phyloP scores from a whole-genome alignment of 2,888 invertebrate species.

The Luperina testacea region DNA sequence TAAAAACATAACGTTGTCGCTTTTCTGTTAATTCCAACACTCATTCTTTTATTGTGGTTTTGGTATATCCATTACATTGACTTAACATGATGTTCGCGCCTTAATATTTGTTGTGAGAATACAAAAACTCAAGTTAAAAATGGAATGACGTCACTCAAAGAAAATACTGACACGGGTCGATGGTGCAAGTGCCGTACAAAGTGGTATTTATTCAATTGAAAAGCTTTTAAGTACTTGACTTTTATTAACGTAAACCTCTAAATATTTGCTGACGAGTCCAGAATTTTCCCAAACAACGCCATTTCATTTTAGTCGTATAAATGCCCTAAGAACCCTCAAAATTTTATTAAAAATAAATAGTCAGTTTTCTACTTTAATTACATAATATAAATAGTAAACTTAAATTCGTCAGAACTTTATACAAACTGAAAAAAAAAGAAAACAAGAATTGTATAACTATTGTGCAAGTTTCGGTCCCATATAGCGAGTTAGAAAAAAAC shows the following conservation, averaged over 20 bases:
- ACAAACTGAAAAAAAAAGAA: conserved; percentile 80
- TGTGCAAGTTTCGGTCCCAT: conserved; percentile 76
- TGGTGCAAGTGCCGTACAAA: conserved; percentile 27
- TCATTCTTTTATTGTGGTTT: conserved; percentile 90
- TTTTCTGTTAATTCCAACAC: conserved; percentile 90
- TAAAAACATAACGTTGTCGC: conserved; percentile 81
- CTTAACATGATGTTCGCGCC: conserved; percentile 78
- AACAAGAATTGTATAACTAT: conserved; percentile 65
- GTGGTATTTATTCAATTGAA: conserved; percentile 54
- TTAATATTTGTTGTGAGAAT: conserved; percentile 91
- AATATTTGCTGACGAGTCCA: conserved; percentile 48
- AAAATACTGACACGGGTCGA: conserved; percentile 43
- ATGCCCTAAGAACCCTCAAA: conserved; percentile 80
- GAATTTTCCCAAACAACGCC: conserved; percentile 73
- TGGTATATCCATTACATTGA: conserved; percentile 85
- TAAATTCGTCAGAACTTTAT: conserved; percentile 84
- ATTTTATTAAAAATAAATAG: conserved; percentile 85
- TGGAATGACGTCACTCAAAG: conserved; percentile 77
- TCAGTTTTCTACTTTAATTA: conserved; percentile 84
- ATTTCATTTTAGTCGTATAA: conserved; percentile 74
- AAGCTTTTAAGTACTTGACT: conserved; percentile 58
- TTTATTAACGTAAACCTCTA: conserved; percentile 33
- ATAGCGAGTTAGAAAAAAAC: conserved; percentile 66
- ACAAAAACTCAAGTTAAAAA: conserved; percentile 75
- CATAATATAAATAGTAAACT: conserved; percentile 86